Conservation (phyloP, 2,888 invertebrate species). For the Cremastinae sp. region DNA sequence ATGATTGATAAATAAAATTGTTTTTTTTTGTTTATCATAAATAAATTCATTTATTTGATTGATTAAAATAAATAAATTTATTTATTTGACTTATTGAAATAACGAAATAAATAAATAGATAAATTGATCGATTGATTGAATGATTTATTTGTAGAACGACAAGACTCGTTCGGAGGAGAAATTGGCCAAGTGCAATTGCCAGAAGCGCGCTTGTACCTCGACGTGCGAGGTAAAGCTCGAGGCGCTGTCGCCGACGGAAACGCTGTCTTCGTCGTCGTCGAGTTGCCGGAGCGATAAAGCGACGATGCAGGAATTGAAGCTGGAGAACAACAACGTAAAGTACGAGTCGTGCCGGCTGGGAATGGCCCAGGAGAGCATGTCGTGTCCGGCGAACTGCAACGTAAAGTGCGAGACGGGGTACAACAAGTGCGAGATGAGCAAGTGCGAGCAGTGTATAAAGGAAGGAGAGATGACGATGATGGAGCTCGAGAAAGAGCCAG, state of each 20-base stretch:
- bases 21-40: too few relatives aligned
- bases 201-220: constrained; percentile 75
- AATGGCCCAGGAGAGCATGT: constrained; percentile 71
- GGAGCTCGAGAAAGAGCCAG: constrained; percentile 77
- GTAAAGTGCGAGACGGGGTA: constrained; percentile 78
- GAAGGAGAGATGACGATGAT: constrained; percentile 76
- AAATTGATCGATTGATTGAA: too few relatives aligned
- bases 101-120: too few relatives aligned
- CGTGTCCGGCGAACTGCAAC: constrained; percentile 75
- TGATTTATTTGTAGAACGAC: constrained; percentile 70
- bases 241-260: constrained; percentile 74
- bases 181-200: constrained; percentile 73
- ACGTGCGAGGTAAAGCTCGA: constrained; percentile 78
- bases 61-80: too few relatives aligned
- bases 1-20: too few relatives aligned
- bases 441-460: constrained; percentile 78
- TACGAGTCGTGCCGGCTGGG: constrained; percentile 77
- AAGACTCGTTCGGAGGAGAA: constrained; percentile 72
- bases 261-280: constrained; percentile 64
- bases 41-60: too few relatives aligned
- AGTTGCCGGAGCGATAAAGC: constrained; percentile 54
- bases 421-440: constrained; percentile 75
- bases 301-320: constrained; percentile 70
- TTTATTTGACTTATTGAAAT: too few relatives aligned
- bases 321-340: constrained; percentile 79